Base-by-base conservation (phyloP, 2,113 vertebrate species). In the Smithornis capensis region DNA sequence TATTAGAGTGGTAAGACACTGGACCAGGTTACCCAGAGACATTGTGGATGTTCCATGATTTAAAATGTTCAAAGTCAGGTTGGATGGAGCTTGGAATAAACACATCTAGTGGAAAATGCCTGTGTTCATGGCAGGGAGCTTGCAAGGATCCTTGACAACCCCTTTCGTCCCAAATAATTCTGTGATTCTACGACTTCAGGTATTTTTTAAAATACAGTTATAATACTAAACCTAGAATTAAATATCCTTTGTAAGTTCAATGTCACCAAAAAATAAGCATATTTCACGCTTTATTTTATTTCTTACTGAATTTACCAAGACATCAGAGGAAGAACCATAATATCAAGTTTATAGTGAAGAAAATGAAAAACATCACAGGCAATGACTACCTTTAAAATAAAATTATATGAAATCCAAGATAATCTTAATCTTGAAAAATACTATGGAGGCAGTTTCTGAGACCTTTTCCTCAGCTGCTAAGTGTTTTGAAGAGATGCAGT, bases 71-170 rank as follows among this genome's bases (percentile, higher is more conserved):
- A 31, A 52, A 23, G 16, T 12, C 23, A 28, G 12, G 10, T 7
- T 42, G 21, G 10, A 63, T 24, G 9, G 42, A 19, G 2, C 6
- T 80, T 56, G 45, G 19, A 18, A 23, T 3, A 62, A 70, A 11
- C 3, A 40, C 6, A 50, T 52, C 8, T 31, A 22, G 38, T 52
- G 33, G 33, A 62, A 84, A 45, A 52, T 67, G 29, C 14, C 5
- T 1, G 1, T 85, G 27, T 4, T 7, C 10, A 50, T 40, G 33
- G 14, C 22, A 63, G 13, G 9, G 5, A 1, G 4, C 13, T 11
- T 71, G 19, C 23, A 31, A 47, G 42, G 14, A 62, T 67, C 35
- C 19, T 29, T 80, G 14, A 29, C 29, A 12, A 29, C 45, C 4
- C 4, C 6, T 76, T 67, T 29, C 4, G 44, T 27, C 5, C 31